phyloP scores from a whole-genome alignment of 2,888 invertebrate species.

The Epinotia demarniana region DNA sequence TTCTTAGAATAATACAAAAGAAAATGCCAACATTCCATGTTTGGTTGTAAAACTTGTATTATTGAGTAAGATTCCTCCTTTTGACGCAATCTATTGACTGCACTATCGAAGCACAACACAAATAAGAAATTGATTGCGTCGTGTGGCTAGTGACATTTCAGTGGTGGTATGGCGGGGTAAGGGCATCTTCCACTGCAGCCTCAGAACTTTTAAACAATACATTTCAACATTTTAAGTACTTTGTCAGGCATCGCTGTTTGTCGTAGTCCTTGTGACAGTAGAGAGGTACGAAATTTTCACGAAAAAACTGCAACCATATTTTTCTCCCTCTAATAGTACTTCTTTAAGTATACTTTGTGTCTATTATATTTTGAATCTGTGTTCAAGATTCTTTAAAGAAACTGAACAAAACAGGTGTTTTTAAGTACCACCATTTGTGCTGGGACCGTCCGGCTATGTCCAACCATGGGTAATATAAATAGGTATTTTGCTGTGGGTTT shows the following conservation, averaged over 20 bases:
- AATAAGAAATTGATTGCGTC: conserved; percentile 84
- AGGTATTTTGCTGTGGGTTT: no score
- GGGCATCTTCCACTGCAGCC: conserved; percentile 51
- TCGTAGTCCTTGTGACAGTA: not conserved
- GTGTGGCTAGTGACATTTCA: conserved; percentile 83
- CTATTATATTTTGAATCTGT: no score
- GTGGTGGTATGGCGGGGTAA: conserved; percentile 61
- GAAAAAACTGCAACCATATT: no score
- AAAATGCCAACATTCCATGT: not conserved
- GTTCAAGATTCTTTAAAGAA: no score
- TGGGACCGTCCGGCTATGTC: no score
- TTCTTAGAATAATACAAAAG: not conserved
- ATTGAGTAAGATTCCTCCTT: conserved; percentile 47
- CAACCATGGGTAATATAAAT: no score
- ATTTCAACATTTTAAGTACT: not conserved
- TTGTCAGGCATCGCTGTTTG: not conserved
- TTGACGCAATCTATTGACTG: conserved; percentile 75
- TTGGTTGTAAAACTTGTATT: conserved; percentile 9
- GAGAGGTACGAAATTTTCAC: no score
- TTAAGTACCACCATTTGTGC: no score
- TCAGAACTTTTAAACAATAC: not conserved
- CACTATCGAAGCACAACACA: conserved; percentile 77
- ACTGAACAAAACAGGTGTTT: no score
- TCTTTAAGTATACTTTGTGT: no score
- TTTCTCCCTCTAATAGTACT: no score